Base-by-base conservation (phyloP, 2,888 invertebrate species). In the Copidosoma aretas region DNA sequence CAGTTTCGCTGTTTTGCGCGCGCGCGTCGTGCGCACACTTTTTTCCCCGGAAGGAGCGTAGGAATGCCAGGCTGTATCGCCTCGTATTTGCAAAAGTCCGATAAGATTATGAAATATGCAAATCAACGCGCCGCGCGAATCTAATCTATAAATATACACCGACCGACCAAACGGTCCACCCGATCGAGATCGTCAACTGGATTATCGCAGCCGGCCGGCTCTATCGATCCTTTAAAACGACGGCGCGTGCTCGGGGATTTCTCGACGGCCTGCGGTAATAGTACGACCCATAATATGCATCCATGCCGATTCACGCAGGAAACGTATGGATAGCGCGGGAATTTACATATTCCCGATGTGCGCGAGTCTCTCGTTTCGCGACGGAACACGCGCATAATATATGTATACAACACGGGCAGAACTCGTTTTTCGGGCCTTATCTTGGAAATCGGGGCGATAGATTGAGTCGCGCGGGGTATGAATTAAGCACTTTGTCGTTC, bases 341-440 rank as follows among this genome's bases (percentile, higher is more conserved):
- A 54, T 17, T 25, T 24, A 17, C 14, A 22, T 39, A 21, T 49
- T 10, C n/a, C n/a, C n/a, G n/a, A n/a, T 41, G 41, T 1, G 8
- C n/a, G 21, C n/a, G n/a, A n/a, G 49, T 19, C 21, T n/a, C n/a
- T 66, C 22, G 41, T 61, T 61, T 60, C n/a, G 25, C 19, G 1
- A 0, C 43, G 17, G 8, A 25, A 41, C n/a, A 10, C 52, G 8
- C 32, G 8, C 32, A 8, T n/a, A n/a, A n/a, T n/a, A n/a, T n/a
- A n/a, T n/a, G n/a, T n/a, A n/a, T n/a, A n/a, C n/a, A 32, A 32
- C 8, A 3, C 32, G 32, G 4, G 32, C 32, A 32, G 61, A 67
- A 67, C 61, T 32, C 61, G 67, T 61, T 61, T 61, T 12, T 12
- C 3, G 1, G n/a, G 49, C 49, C 56, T 22, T 14, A 51, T n/a